Evolutionary conservation across 2,888 invertebrate species (phyloP).

Genomic region (Drosophila formosana): DNA sequence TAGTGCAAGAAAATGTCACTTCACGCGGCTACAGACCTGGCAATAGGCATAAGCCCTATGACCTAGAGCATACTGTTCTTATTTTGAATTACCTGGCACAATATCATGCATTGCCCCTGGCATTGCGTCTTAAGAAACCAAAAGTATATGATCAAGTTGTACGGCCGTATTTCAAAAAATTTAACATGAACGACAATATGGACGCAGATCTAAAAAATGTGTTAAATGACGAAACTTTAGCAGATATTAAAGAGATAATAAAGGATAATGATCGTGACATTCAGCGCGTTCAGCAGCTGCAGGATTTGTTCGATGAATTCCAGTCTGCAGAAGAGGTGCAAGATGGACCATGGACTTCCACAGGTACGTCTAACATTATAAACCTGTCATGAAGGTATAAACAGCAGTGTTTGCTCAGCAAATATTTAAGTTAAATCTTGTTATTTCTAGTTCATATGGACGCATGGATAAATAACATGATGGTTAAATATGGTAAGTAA

Average conservation of each 20-base stretch:
- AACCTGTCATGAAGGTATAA: no score
- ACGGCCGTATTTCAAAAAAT: conserved; percentile 82
- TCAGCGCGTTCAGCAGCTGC: conserved; percentile 59
- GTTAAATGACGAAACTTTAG: conserved; percentile 56
- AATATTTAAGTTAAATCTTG: not conserved
- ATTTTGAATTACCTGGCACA: conserved; percentile 86
- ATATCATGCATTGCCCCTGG: conserved; percentile 87
- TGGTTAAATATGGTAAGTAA: conserved; percentile 85
- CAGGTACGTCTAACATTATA: conserved; percentile 70
- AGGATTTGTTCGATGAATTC: conserved; percentile 57
- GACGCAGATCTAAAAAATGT: conserved; percentile 33
- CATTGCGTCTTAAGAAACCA: conserved; percentile 86
- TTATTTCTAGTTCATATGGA: conserved; percentile 85
- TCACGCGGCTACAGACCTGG: conserved; percentile 86
- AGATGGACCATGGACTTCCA: conserved; percentile 86
- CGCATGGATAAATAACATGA: conserved; percentile 88
- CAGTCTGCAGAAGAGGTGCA: conserved; percentile 62
- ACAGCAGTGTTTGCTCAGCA: not conserved
- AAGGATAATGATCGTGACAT: conserved; percentile 58
- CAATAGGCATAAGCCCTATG: conserved; percentile 86
- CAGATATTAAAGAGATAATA: conserved; percentile 57
- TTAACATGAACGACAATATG: conserved; percentile 68
- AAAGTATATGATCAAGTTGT: conserved; percentile 85
- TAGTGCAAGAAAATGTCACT: conserved; percentile 87
- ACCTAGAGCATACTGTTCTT: conserved; percentile 85